A percentile compares a stretch with the other conserved stretches of the same genome.
Conservation (phyloP, 2,797 vertebrate species). For the Lerista edwardsae region DNA sequence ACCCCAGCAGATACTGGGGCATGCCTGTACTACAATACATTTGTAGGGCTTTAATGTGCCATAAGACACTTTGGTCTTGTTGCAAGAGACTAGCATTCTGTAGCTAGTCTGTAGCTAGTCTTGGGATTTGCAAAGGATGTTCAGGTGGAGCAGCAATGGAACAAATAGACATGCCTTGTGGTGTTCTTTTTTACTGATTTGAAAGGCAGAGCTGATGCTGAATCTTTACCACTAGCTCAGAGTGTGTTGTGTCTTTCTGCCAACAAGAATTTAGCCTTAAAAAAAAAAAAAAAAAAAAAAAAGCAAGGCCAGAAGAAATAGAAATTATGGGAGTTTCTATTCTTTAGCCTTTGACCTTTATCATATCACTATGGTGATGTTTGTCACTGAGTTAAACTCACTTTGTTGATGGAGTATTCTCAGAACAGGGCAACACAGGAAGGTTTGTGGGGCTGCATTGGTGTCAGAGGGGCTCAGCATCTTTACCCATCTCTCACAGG, state of each 20-base stretch:
- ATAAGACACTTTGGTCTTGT: too few species aligned
- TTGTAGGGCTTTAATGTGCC: too few species aligned
- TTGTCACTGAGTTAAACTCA: not conserved
- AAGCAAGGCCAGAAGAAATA: not conserved
- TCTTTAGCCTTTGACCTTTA: not conserved
- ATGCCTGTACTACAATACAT: too few species aligned
- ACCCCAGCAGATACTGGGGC: too few species aligned
- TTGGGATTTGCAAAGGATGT: not conserved
- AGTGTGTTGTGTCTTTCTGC: not conserved
- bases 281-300: too few species aligned
- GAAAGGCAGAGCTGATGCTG: not conserved
- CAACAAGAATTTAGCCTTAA: not conserved
- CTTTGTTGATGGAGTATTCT: not conserved
- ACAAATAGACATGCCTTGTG: not conserved
- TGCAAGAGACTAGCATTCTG: too few species aligned
- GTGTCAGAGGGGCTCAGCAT: not conserved
- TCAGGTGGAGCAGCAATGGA: not conserved
- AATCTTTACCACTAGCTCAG: not conserved
- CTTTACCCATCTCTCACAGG: constrained; percentile 12
- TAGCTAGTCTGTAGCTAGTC: too few species aligned
- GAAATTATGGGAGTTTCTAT: not conserved
- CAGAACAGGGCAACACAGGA: not conserved
- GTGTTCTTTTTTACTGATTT: not conserved
- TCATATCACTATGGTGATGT: not conserved
- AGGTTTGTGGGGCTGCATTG: not conserved